These are phyloP conservation scores for Spilosoma lubricipeda DNA, from an alignment of 2,888 invertebrate genomes.

Conservation along the genomic window DNA sequence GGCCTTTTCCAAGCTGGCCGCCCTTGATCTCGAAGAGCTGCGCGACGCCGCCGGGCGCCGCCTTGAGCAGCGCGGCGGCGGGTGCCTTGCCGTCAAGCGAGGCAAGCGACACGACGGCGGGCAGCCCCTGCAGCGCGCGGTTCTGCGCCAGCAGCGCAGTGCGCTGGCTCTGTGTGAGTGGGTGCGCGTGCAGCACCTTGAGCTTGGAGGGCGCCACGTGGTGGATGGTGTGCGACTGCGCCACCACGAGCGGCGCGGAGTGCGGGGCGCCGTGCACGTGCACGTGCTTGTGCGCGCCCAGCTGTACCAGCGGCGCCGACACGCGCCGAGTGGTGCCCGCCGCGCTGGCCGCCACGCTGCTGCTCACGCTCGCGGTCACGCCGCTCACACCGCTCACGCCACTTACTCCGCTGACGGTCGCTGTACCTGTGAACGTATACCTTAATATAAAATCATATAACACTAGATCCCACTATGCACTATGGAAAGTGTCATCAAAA, in stretches of 20 bases:
- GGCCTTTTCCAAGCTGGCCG: slow-evolving; percentile 74
- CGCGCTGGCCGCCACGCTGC: neutral
- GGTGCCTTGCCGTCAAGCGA: slow-evolving; percentile 67
- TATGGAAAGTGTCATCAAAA: too few relatives aligned
- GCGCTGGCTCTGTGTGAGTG: slow-evolving; percentile 71
- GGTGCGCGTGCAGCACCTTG: slow-evolving; percentile 75
- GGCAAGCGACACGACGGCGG: slow-evolving; percentile 74
- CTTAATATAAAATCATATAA: too few relatives aligned
- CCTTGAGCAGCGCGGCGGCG: slow-evolving; percentile 65
- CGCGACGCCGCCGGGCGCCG: slow-evolving; percentile 70
- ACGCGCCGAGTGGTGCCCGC: slow-evolving; percentile 51
- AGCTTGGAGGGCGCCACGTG: slow-evolving; percentile 70
- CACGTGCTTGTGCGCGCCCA: slow-evolving; percentile 62
- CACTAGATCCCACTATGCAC: too few relatives aligned
- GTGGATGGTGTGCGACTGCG: slow-evolving; percentile 61
- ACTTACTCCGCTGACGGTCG: slow-evolving; percentile 38
- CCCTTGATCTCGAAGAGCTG: slow-evolving; percentile 80
- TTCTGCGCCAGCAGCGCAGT: slow-evolving; percentile 70
- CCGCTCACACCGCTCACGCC: slow-evolving; percentile 23
- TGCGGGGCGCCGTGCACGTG: slow-evolving; percentile 36
- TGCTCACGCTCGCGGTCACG: slow-evolving; percentile 22
- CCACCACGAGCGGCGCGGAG: slow-evolving; percentile 62
- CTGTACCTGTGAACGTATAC: slow-evolving; percentile 21
- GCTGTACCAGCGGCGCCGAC: slow-evolving; percentile 62
- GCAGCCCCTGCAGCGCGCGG: slow-evolving; percentile 57